A percentile compares a stretch with the other conserved stretches of the same genome.
Evolutionary conservation across 2,797 vertebrate species (phyloP).

Genomic region (Ataeniobius toweri): DNA sequence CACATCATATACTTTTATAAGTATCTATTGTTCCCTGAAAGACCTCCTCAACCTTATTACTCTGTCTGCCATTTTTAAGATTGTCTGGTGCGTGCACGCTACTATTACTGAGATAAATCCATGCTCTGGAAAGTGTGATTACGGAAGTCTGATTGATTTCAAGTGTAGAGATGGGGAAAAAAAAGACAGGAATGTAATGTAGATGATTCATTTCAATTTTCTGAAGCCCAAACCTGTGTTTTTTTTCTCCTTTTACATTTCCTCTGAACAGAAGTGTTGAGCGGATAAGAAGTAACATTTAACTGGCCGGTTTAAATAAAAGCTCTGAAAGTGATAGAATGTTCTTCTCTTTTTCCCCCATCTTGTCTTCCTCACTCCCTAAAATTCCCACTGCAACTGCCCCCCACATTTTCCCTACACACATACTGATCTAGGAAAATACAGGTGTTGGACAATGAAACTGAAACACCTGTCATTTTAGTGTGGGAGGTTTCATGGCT

Average conservation of each 20-base stretch:
- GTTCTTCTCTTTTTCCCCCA: neutral
- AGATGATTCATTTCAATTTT: conserved; percentile 33
- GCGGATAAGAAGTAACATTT: conserved; percentile 46
- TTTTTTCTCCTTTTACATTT: conserved; percentile 7
- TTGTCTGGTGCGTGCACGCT: conserved; percentile 4
- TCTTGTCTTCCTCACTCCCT: neutral
- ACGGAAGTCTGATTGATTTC: conserved; percentile 39
- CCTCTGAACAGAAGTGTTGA: neutral
- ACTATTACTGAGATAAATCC: conserved; percentile 17
- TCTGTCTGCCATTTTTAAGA: conserved; percentile 10
- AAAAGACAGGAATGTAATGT: conserved; percentile 12
- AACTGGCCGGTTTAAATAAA: conserved; percentile 55
- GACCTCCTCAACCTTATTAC: neutral
- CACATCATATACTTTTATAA: neutral
- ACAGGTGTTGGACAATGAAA: conserved; percentile 1
- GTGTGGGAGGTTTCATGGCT: too few relatives aligned
- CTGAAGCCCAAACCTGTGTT: neutral
- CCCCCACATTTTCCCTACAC: conserved; percentile 31
- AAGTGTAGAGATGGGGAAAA: conserved; percentile 15
- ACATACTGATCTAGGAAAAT: conserved; percentile 56
- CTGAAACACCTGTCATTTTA: too few relatives aligned
- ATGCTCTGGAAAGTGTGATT: conserved; percentile 15
- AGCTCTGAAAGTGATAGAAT: conserved; percentile 42
- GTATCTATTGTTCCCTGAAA: conserved; percentile 4
- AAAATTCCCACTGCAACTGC: neutral